phyloP scores from a whole-genome alignment of 2,113 vertebrate species.

The Poicephalus gulielmi region DNA sequence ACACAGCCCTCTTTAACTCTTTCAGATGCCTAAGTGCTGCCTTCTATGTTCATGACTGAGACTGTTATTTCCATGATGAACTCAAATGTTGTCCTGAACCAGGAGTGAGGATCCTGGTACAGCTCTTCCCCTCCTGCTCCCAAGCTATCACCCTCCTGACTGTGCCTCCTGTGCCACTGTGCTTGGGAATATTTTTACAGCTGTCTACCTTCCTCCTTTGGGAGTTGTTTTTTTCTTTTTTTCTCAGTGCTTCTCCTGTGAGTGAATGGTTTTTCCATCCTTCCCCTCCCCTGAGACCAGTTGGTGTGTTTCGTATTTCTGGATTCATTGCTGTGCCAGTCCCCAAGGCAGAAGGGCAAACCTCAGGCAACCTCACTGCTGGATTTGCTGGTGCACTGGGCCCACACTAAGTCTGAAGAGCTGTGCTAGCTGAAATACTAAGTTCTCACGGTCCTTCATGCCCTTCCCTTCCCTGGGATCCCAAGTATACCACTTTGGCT shows the following conservation, averaged over 20 bases:
- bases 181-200: conserved; percentile 41
- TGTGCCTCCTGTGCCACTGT: conserved; percentile 12
- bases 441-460: not conserved
- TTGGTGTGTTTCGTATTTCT: not conserved
- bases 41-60: not conserved
- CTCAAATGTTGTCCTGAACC: not conserved
- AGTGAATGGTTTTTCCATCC: conserved; percentile 37
- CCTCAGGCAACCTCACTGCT: not conserved
- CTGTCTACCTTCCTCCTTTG: conserved; percentile 2
- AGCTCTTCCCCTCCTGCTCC: not conserved
- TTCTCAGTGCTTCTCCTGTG: not conserved
- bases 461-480: not conserved
- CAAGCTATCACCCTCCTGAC: not conserved
- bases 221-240: not conserved
- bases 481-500: not conserved
- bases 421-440: not conserved
- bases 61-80: not conserved
- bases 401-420: not conserved
- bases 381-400: not conserved
- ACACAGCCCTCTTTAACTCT: not conserved
- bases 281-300: not conserved
- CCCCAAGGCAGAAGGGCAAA: not conserved
- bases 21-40: not conserved
- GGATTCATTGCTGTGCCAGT: not conserved
- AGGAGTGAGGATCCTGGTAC: not conserved